Base-by-base conservation (phyloP, 2,113 vertebrate genomes). In the Ptyas mucosa region DNA sequence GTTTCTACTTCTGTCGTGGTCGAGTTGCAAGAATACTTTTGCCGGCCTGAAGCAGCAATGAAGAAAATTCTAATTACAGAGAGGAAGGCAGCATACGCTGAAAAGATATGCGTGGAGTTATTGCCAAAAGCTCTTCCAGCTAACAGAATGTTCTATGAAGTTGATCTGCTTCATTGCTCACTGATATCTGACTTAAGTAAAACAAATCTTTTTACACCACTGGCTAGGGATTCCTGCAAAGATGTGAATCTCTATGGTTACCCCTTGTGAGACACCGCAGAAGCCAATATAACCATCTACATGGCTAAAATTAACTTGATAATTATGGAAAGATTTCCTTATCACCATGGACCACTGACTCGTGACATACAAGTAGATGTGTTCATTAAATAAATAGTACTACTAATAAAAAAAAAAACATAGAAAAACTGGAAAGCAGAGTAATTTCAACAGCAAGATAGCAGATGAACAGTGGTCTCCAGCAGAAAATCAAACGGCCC, bases 231-330 rank as follows among this genome's bases (percentile, higher is more conserved):
- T 64, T 75, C 88, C 26, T 34, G 0, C 14, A 94, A 92, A 52
- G 93, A 85, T 34, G 64, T 57, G n/a, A 18, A 85, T 94, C 92
- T 93, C 92, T 95, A 52, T 75, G 85, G 51, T 0, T 5, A 93
- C 34, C 21, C 10, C 64, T 90, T 94, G 20, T 88, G 75, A 95
- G 58, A 91, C 8, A 92, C 3, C 51, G 91, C 81, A 93, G 91
- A 91, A 49, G 23, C 87, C 58, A 92, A 20, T 24, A 43, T 18
- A 64, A 92, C 87, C 87, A 58, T 14, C 92, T 2, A 58, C 29
- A 92, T 11, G 96, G 94, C 94, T 20, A 11, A 69, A 95, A 95
- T 95, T 95, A 97, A 93, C 34, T 86, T 90, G 39, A 26, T 86
- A 96, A 96, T 96, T 93, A 95, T 49, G 92, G 57, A 95, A 87